A percentile compares a stretch with the other conserved stretches of the same genome.
Evolutionary conservation across 2,797 vertebrate genomes (phyloP).

Genomic region (Xiphorhynchus erythropygius): DNA sequence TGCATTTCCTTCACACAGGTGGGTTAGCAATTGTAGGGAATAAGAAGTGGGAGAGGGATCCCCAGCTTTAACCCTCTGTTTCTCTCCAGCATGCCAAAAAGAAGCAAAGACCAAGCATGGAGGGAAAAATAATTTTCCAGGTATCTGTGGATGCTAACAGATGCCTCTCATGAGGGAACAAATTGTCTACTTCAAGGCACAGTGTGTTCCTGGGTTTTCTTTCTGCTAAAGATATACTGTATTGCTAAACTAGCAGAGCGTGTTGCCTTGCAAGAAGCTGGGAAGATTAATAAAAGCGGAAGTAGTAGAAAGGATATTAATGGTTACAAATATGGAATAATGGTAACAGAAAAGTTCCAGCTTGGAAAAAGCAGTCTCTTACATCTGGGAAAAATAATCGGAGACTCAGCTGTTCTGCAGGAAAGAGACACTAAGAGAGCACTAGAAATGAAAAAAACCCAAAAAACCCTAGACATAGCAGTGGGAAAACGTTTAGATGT

Average conservation of each 20-base stretch:
- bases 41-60: neutral
- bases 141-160: neutral
- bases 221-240: neutral
- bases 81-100: neutral
- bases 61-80: neutral
- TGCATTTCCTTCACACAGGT: neutral
- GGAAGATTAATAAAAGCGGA: neutral
- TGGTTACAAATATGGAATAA: neutral
- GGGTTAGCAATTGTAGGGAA: neutral
- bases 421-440: neutral
- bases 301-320: neutral
- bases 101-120: neutral
- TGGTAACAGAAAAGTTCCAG: neutral
- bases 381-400: neutral
- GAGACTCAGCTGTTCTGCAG: slow-evolving; percentile 3
- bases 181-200: neutral
- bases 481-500: slow-evolving; percentile 13
- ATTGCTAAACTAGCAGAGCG: neutral
- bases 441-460: neutral
- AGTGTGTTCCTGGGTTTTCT: neutral
- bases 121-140: neutral
- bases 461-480: neutral
- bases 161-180: neutral
- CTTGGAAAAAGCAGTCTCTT: slow-evolving; percentile 16
- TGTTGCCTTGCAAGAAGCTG: neutral